phyloP scores from a whole-genome alignment of 1,140 invertebrate genomes.

The Drosophila aff. region DNA sequence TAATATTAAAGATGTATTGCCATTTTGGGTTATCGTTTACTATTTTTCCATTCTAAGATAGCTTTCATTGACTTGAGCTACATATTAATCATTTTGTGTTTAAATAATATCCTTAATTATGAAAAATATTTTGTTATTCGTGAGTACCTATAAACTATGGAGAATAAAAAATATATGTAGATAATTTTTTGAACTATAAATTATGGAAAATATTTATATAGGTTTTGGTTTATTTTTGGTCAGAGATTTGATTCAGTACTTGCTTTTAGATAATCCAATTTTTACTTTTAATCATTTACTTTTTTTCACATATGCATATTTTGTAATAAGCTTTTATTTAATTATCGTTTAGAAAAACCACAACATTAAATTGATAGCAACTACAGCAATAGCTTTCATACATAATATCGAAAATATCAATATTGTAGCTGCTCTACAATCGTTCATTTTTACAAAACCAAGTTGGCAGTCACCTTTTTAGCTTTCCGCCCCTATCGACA shows the following conservation, averaged over 20 bases:
- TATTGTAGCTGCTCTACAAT: neutral
- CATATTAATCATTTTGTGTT: neutral
- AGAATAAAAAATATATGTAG: neutral
- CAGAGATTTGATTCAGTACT: too few relatives aligned
- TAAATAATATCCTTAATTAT: too few relatives aligned
- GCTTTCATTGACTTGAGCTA: neutral
- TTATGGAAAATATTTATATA: neutral
- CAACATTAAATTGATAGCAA: neutral
- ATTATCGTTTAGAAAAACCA: neutral
- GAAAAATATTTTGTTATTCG: too few relatives aligned
- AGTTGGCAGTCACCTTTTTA: slow-evolving; percentile 2
- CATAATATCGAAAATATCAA: neutral
- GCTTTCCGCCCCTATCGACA: neutral
- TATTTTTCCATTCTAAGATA: neutral
- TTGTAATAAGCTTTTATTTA: neutral
- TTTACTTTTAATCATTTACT: neutral
- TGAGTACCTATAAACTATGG: neutral
- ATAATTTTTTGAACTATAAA: neutral
- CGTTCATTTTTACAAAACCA: neutral
- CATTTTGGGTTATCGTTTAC: neutral
- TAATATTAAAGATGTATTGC: neutral
- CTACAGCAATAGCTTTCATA: neutral
- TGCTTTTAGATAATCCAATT: neutral
- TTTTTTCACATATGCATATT: neutral
- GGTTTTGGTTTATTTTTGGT: neutral